Evolutionary conservation across 2,797 vertebrate species (phyloP), one percentile per base, ranked within the genome.

Genomic region (Yasuhikotakia modesta): DNA sequence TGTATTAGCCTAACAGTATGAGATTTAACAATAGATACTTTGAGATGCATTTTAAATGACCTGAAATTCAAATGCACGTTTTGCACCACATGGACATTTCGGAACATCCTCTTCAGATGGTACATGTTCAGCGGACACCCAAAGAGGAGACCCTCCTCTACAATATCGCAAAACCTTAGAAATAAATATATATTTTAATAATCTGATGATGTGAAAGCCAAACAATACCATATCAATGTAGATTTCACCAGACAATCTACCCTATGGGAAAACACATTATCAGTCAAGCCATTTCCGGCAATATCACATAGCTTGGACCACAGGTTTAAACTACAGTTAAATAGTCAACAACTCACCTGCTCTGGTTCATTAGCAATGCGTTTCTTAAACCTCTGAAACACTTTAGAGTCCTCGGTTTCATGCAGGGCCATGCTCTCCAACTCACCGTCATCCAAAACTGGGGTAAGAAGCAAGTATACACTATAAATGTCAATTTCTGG

Each of bases 61-160:
- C 96, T 99, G 98, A 82, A 98, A 98, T 89, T 99, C 97, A 94
- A 98, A 98, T 57, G 85, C 83, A 80, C 98, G 94, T 88, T 91
- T 94, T 64, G 95, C 90, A 39, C 98, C 97, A 89, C 98, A 99
- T 30, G 43, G 79, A 84, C 98, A 99, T 52, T 92, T 68, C 86
- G 95, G 95, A 83, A 99, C 93, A 73, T 96, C 93, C 30, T 93
- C 82, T 78, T 94, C 92, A 68, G 85, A 85, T 57, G 96, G 95
- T 75, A 94, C 83, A 13, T 96, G 94, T 86, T 95, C 90, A 67
- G 91, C 91, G 4, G 97, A 97, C 52, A 99, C 93, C 97, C 96
- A 99, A 65, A 99, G 43, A 1, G 96, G 95, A 74, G 88, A 82
- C 45, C 93, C 94, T 52, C 89, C 92, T 88, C 93, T 93, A 81